phyloP scores from a whole-genome alignment of 53 echinoderm and acorn worm species.

The Henricia sp. region DNA sequence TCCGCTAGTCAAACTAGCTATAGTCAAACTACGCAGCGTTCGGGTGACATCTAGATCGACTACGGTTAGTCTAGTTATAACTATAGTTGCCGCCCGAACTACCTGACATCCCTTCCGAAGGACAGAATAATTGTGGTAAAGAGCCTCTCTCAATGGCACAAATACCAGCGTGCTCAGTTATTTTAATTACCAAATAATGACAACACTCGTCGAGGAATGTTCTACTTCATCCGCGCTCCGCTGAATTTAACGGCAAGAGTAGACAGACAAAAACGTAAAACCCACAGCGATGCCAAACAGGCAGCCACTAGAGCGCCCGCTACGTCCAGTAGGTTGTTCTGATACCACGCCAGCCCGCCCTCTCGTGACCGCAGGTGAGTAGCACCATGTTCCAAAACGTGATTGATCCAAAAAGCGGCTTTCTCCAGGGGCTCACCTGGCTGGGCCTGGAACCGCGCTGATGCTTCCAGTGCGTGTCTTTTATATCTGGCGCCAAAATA shows the following conservation, averaged over 20 bases:
- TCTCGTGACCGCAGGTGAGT: constrained; percentile 3
- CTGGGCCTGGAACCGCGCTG: constrained; percentile 4
- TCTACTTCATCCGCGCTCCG: no score
- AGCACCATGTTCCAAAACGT: constrained; percentile 11
- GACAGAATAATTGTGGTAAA: no score
- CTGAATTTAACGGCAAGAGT: constrained; percentile 7
- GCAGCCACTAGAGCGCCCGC: not conserved
- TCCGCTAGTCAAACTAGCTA: no score
- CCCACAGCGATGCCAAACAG: not conserved
- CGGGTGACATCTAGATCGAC: no score
- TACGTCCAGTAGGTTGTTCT: constrained; percentile 11
- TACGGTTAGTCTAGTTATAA: no score
- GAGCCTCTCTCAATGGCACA: no score
- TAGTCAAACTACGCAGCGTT: no score
- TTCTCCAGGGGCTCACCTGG: not conserved
- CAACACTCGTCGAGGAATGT: no score
- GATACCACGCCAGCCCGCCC: constrained; percentile 6
- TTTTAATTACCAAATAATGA: no score
- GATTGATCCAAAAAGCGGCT: constrained; percentile 44
- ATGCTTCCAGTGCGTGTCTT: not conserved
- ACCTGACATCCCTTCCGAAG: no score
- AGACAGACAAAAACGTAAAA: not conserved
- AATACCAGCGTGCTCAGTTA: no score
- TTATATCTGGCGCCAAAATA: constrained; percentile 7
- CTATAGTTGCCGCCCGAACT: no score